A percentile compares a stretch with the other conserved stretches of the same genome.
These are phyloP conservation scores for Magallana nippona DNA, from an alignment of 2,888 invertebrate species.

Conservation along the genomic window DNA sequence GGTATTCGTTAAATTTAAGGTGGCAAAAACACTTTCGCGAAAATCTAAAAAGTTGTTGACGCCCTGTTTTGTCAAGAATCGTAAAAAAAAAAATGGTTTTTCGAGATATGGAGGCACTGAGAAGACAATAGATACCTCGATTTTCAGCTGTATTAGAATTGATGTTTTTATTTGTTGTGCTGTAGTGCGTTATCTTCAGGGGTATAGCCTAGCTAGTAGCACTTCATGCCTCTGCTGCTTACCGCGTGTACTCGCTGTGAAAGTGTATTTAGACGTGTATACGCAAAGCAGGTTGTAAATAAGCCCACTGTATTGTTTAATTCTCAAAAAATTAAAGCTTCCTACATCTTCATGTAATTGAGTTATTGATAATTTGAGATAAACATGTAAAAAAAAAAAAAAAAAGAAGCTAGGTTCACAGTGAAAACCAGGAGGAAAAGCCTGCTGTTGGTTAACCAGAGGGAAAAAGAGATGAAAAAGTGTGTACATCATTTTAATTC, in stretches of 20 bases:
- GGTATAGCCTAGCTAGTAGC: conserved; percentile 12
- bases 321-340: conserved; percentile 22
- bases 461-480: conserved; percentile 30
- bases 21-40: neutral
- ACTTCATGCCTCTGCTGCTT: conserved; percentile 4
- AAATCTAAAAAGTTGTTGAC: neutral
- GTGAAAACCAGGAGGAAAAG: conserved; percentile 19
- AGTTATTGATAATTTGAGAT: conserved; percentile 33
- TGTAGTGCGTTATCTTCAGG: conserved; percentile 20
- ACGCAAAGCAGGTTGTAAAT: conserved; percentile 1
- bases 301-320: conserved; percentile 20
- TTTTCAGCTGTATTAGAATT: conserved; percentile 22
- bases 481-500: conserved; percentile 33
- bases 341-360: conserved; percentile 19
- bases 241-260: conserved; percentile 10
- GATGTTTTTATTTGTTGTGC: conserved; percentile 33
- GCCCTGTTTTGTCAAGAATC: conserved; percentile 9
- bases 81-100: neutral
- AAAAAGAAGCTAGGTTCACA: neutral
- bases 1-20: neutral
- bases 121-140: conserved; percentile 5
- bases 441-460: conserved; percentile 31
- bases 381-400: conserved; percentile 23
- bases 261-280: conserved; percentile 25
- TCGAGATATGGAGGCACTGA: neutral